Base-by-base conservation (phyloP, 2,113 vertebrate genomes). In the Daboia siamensis region DNA sequence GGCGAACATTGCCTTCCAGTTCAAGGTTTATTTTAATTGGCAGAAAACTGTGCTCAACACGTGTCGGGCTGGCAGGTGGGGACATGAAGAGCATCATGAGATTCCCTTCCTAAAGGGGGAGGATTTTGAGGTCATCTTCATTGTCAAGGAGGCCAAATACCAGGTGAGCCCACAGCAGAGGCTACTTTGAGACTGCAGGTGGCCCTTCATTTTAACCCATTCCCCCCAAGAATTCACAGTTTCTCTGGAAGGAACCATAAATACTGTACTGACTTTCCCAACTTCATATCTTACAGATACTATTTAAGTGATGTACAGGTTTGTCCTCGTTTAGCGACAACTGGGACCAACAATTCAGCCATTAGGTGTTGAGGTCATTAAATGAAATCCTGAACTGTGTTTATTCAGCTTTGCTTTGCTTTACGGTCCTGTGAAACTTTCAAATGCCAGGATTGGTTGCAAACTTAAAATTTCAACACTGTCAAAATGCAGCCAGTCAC, bases 41-140 rank as follows among this genome's bases (percentile, higher is more conserved):
- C 92, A 97, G 97, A 98, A 98, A 64, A 98, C 98, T 86, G 97
- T 98, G 17, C 98, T 98, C 93, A 99, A 99, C 96, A 74, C 95
- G 0, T 93, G 93, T 57, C 96, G 97, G 90, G 88, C 93, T 0
- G 97, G 97, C 0, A 3, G 12, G 4, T 99, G 98, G 98, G 97
- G 94, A 0, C 93, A 17, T 0, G 98, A 98, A 93, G 97, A 98
- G 54, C 98, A 91, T 93, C 96, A 98, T 15, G 94, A 44, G 0
- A 98, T 98, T 97, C 98, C 98, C 3, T 98, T 99, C 96, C 0
- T 0, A 13, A 98, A 96, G 93, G 98, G 98, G 0, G 0, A 93
- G 1, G 2, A 88, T 94, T 99, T 99, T 29, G 98, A 99, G 93
- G 94, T 98, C 95, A 96, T 98, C 93, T 93, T 98, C 94, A 61